Evolutionary conservation across 2,797 vertebrate species (phyloP).

Genomic region (Fundulus diaphanus): DNA sequence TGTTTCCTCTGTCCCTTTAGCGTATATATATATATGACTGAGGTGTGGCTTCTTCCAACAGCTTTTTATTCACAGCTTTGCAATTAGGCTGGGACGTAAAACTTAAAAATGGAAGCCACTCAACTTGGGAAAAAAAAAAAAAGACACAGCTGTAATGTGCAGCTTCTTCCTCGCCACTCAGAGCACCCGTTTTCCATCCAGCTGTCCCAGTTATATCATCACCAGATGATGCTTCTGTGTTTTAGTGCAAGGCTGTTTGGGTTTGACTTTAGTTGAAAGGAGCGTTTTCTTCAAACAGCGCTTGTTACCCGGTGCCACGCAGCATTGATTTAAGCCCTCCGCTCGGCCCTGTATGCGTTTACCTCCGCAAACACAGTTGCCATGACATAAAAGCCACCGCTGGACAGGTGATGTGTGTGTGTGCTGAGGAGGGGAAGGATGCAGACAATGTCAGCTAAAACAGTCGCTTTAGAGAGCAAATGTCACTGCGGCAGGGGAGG

Average conservation of each 20-base stretch:
- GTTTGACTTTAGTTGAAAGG: constrained; percentile 35
- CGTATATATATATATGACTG: too few relatives aligned
- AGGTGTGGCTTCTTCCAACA: too few relatives aligned
- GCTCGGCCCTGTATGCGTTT: constrained; percentile 41
- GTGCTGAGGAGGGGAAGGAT: constrained; percentile 43
- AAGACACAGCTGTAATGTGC: background rate
- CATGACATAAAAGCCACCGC: constrained; percentile 47
- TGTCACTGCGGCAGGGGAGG: constrained; percentile 5
- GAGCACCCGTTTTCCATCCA: constrained; percentile 11
- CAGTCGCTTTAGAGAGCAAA: constrained; percentile 1
- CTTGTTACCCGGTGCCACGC: constrained; percentile 16
- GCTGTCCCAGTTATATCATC: constrained; percentile 1
- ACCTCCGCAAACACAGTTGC: constrained; percentile 52
- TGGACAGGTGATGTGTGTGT: constrained; percentile 45
- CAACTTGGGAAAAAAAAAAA: constrained; percentile 10
- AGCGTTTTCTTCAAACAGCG: constrained; percentile 37
- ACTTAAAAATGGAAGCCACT: background rate
- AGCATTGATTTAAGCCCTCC: constrained; percentile 50
- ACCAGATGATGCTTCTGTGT: constrained; percentile 24
- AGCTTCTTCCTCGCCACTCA: constrained; percentile 12
- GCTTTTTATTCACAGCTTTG: background rate
- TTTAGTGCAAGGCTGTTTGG: constrained; percentile 23
- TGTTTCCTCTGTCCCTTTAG: background rate
- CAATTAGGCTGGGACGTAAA: background rate
- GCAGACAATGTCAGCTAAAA: constrained; percentile 28